Evolutionary conservation across 2,888 invertebrate genomes (phyloP).

Genomic region (Ethmia dodecea): DNA sequence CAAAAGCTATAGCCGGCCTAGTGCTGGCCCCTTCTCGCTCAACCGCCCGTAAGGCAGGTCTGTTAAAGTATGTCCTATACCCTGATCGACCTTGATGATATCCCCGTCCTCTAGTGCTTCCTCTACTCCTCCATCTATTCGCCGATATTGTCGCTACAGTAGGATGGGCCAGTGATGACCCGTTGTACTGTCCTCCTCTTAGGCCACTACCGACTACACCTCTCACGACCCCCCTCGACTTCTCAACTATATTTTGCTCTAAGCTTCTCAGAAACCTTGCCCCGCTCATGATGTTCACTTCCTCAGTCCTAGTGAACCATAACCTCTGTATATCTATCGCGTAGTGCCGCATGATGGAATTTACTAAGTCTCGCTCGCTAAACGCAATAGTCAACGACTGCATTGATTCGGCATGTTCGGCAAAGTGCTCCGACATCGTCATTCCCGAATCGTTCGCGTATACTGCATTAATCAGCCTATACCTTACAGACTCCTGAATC

Average conservation of each 20-base stretch:
- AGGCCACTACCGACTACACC: background rate
- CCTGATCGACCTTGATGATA: too few relatives aligned
- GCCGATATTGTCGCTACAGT: too few relatives aligned
- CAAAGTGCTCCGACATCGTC: conserved; percentile 2
- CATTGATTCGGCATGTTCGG: background rate
- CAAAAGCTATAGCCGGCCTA: too few relatives aligned
- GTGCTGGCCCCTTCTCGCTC: too few relatives aligned
- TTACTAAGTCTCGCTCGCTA: background rate
- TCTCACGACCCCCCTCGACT: background rate
- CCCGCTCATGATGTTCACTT: background rate
- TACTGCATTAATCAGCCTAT: background rate
- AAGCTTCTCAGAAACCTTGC: background rate
- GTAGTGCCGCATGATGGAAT: conserved; percentile 3
- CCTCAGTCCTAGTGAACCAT: conserved; percentile 1
- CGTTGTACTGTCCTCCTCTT: too few relatives aligned
- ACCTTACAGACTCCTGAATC: conserved; percentile 1
- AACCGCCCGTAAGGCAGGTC: too few relatives aligned
- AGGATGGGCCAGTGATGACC: too few relatives aligned
- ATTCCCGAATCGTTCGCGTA: background rate
- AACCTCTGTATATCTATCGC: conserved; percentile 1
- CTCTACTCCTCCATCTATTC: too few relatives aligned
- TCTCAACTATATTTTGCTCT: background rate
- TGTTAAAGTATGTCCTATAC: too few relatives aligned
- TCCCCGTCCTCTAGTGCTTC: too few relatives aligned
- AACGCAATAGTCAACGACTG: background rate